Evolutionary conservation across 2,113 vertebrate species (phyloP).

Genomic region (Aegotheles bennettii): DNA sequence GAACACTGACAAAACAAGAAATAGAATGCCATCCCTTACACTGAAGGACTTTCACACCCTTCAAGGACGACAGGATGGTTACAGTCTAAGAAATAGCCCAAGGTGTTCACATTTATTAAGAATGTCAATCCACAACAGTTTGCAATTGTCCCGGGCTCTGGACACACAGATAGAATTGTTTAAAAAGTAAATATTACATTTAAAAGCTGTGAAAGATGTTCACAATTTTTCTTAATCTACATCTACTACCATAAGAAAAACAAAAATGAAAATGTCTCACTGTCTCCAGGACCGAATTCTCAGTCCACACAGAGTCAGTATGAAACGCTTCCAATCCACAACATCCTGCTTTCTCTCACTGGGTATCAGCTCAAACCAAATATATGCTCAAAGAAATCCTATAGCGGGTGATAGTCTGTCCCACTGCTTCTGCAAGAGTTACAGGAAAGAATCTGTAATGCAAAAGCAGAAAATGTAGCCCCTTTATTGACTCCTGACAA

Average conservation of each 20-base stretch:
- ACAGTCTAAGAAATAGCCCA: not conserved
- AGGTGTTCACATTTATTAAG: not conserved
- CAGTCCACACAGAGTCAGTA: not conserved
- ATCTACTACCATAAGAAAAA: not conserved
- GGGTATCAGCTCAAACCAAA: not conserved
- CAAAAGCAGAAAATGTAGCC: not conserved
- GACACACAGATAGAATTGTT: not conserved
- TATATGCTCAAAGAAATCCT: not conserved
- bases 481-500: not conserved
- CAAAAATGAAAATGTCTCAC: not conserved
- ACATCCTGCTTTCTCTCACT: not conserved
- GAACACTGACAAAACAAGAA: not conserved
- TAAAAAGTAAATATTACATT: not conserved
- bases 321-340: not conserved
- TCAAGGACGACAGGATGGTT: not conserved
- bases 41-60: not conserved
- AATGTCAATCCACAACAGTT: not conserved
- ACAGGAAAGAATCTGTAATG: not conserved
- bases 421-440: not conserved
- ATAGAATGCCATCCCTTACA: not conserved
- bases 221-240: not conserved
- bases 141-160: not conserved
- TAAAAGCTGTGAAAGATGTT: not conserved
- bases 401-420: not conserved
- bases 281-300: not conserved